A percentile compares a stretch with the other conserved stretches of the same genome.
phyloP scores from a whole-genome alignment of 2,113 vertebrate genomes.

The Caracal caracal region DNA sequence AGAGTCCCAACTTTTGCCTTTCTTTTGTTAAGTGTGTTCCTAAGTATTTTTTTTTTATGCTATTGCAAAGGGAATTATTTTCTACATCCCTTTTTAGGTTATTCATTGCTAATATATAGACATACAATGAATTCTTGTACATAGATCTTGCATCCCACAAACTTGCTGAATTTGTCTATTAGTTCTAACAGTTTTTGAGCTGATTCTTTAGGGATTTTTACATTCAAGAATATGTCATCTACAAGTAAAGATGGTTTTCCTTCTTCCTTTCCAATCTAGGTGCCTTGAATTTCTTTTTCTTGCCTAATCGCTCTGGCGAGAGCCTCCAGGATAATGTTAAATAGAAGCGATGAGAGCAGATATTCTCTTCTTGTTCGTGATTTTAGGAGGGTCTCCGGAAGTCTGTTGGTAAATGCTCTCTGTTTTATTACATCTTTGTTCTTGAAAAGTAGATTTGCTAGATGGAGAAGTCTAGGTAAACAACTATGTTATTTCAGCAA shows the following conservation, averaged over 20 bases:
- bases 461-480: neutral
- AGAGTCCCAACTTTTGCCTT: neutral
- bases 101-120: neutral
- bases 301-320: neutral
- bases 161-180: neutral
- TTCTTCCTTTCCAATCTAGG: neutral
- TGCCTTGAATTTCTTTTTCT: neutral
- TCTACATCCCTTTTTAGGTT: neutral
- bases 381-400: neutral
- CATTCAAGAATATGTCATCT: neutral
- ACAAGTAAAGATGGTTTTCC: neutral
- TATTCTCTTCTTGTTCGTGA: neutral
- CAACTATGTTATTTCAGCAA: neutral
- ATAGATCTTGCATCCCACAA: neutral
- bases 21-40: conserved; percentile 12
- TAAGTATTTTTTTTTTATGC: neutral
- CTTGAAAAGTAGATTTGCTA: neutral
- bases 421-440: neutral
- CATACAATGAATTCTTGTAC: neutral
- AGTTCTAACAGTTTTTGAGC: neutral
- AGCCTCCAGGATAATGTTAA: neutral
- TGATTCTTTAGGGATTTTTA: neutral
- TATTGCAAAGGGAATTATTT: neutral
- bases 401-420: neutral
- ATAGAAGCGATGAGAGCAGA: neutral